Evolutionary conservation across 2,113 vertebrate species (phyloP), one percentile per base, ranked within the genome.

Genomic region (Bufo bufo): DNA sequence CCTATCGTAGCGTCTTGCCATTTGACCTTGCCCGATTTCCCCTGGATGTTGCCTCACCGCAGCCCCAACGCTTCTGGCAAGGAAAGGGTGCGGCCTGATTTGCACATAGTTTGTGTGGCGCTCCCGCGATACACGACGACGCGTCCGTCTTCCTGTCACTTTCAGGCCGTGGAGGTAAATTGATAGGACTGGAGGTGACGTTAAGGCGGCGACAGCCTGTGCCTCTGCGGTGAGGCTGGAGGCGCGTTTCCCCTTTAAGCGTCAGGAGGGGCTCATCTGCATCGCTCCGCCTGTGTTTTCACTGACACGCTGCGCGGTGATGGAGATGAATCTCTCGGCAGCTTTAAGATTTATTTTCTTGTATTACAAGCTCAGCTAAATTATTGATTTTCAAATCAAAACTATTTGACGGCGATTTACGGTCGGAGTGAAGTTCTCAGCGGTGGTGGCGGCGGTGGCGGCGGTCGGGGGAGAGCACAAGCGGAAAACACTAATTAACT

Each of bases 231-330:
- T 23, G 16, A 49, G 8, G 4, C 61, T 0, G n/a, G 4, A 20
- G 63, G 47, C 0, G 61, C 17, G 11, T 33, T 23, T 66, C 61
- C 81, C 81, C 81, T 83, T 83, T 83, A 83, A 83, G 11, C 16
- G 4, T 23, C 17, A 20, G 81, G 81, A 83, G 81, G 10, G n/a
- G 81, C 61, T 83, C 45, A 82, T 69, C 47, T 83, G 81, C 61
- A 83, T 83, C 1, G 0, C 81, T 23, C 81, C 81, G 12, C 81
- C 81, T 33, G 33, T 33, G 33, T 33, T 33, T 1, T 33, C 33
- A 33, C 33, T 33, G 33, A 33, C 33, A 52, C 23, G 61, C 81
- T 50, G 61, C 45, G 13, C 45, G 13, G 61, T 82, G 80, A 20
- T 20, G 59, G 45, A 74, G 71, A 47, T 17, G 71, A 47, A 23